Evolutionary conservation across 2,888 invertebrate genomes (phyloP), one percentile per base, ranked within the genome.

Genomic region (Piscicola geometra): DNA sequence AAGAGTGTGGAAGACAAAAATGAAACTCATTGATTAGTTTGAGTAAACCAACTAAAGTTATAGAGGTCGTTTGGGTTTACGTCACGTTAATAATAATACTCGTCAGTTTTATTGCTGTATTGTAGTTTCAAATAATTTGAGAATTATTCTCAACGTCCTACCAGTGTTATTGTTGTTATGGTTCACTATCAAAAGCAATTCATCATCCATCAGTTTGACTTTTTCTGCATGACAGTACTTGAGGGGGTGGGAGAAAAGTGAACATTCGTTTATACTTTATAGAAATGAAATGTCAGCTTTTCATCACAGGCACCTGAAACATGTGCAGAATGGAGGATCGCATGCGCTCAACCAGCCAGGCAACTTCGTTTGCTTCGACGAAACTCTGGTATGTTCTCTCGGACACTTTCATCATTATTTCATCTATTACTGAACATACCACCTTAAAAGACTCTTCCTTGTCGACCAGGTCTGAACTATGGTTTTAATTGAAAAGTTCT

Each of bases 381-480:
- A 33, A 64, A n/a, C 36, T 73, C 33, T 73, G n/a, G 28, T 60
- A 36, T 35, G 56, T 35, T 52, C 21, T 60, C 18, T 64, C 32
- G 35, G 47, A 28, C 56, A 60, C 33, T 35, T 73, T 33, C 0
- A 21, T 25, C 64, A 64, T 60, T 32, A 73, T 64, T 64, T 73
- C 73, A 60, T 60, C 36, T 12, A 73, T 35, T 35, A 73, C 33
- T 35, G 33, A 30, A 25, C 30, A 18, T 25, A 36, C 64, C 33
- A 73, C 64, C n/a, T 30, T 64, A n/a, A 60, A 35, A 18, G 73
- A 73, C 30, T 73, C 0, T 35, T 73, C 73, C 36, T 64, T 73
- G 28, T 73, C 73, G 5, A 73, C 21, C n/a, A 73, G 25, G 15
- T 52, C 25, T n/a, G n/a, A 50, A 60, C 73, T 73, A 25, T 30